Base-by-base conservation (phyloP, 2,797 vertebrate genomes). In the Epinephelus awoara region DNA sequence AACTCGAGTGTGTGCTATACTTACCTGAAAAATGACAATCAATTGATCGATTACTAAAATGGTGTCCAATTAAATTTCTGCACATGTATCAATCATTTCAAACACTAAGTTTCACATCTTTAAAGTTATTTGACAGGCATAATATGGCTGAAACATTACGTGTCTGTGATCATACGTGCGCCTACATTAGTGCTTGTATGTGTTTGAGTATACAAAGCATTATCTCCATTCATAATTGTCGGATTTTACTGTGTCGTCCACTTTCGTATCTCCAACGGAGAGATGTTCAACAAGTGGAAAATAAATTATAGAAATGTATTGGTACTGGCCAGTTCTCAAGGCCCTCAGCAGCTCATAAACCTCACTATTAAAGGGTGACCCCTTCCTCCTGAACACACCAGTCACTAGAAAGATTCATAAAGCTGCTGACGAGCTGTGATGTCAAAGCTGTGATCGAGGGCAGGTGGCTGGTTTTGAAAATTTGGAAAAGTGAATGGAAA, bases 331-430 rank as follows among this genome's bases (percentile, higher is more conserved):
- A 62, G 38, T 73, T 78, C 65, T 85, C 64, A 80, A 63, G 42
- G 74, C 65, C 66, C 49, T 49, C 18, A 19, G 61, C 46, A 80
- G 71, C 81, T 85, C 67, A 62, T 85, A 84, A 85, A 82, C 34
- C 56, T 34, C 29, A 34, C 29, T 34, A 34, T 34, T 34, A 34
- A 34, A 34, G 29, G 29, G 34, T 34, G 6, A 34, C 6, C 34
- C 29, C 34, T 34, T 67, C 44, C 64, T 77, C 40, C 40, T 38
- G 62, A 10, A 54, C 77, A 67, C 59, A 50, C 56, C 58, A 59
- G 67, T 25, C 59, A 64, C 66, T 19, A 23, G 56, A 44, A 76
- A 55, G 68, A 66, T 78, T 76, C 70, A 66, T 80, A 74, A 86
- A 82, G 67, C 65, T 29, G 6, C 49, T 67, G 63, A 78, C 34